Percentiles rank a stretch among this genome's conserved stretches.
phyloP scores from a whole-genome alignment of 1,140 invertebrate genomes.

The Cherax destructor region DNA sequence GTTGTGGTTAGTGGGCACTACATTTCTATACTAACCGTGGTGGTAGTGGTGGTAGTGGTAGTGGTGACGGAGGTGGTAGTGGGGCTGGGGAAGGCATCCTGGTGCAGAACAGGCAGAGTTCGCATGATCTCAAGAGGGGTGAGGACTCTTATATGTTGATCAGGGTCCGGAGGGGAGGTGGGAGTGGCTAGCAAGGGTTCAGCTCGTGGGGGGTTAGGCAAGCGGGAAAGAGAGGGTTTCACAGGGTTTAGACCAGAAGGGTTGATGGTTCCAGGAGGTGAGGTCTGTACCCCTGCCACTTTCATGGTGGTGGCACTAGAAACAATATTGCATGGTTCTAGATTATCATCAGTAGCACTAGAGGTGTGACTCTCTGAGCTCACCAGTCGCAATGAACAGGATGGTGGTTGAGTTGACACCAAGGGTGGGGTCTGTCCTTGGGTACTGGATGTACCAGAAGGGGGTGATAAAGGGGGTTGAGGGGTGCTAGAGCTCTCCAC shows the following conservation, averaged over 20 bases:
- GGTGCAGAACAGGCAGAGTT: conserved; percentile 71
- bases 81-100: conserved; percentile 68
- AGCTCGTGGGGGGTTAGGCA: conserved; percentile 52
- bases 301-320: conserved; percentile 59
- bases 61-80: conserved; percentile 60
- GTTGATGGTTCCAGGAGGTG: conserved; percentile 43
- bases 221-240: conserved; percentile 41
- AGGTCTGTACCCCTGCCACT: conserved; percentile 65
- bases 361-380: conserved; percentile 42
- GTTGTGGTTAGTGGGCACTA: conserved; percentile 56
- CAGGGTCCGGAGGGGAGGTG: conserved; percentile 64
- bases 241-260: conserved; percentile 43
- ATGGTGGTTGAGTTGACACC: conserved; percentile 30
- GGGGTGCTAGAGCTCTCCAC: conserved; percentile 67
- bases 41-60: conserved; percentile 63
- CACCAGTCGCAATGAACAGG: conserved; percentile 42
- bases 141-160: conserved; percentile 71
- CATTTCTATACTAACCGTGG: conserved; percentile 67
- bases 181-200: conserved; percentile 50
- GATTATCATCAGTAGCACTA: conserved; percentile 32
- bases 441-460: conserved; percentile 52
- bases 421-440: conserved; percentile 52
- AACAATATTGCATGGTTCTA: conserved; percentile 33
- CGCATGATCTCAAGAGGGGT: conserved; percentile 72
- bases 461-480: conserved; percentile 53